These are phyloP conservation scores for Agriotes lineatus DNA, from an alignment of 2,888 invertebrate genomes.

Conservation along the genomic window DNA sequence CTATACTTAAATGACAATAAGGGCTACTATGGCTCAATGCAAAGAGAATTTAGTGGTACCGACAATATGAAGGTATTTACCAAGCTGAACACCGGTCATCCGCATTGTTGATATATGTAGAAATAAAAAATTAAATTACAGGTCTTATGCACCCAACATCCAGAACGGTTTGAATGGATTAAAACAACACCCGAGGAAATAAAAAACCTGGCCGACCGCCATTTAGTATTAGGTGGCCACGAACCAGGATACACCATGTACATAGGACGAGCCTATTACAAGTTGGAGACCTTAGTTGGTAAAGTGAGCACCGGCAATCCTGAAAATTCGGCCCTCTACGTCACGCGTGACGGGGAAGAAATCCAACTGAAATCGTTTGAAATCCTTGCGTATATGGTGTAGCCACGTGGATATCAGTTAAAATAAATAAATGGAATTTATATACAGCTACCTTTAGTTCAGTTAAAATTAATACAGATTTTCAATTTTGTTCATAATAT, in stretches of 20 bases:
- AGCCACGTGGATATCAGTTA: too few species aligned
- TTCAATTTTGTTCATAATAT: too few species aligned
- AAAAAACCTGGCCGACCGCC: too few species aligned
- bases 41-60: neutral
- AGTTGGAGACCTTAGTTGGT: conserved; percentile 11
- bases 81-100: too few species aligned
- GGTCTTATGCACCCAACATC: conserved; percentile 16
- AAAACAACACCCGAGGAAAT: too few species aligned
- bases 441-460: too few species aligned
- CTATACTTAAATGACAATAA: neutral
- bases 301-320: conserved; percentile 9
- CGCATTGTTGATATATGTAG: too few species aligned
- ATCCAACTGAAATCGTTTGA: neutral
- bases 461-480: too few species aligned
- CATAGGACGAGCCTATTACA: conserved; percentile 10
- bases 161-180: conserved; percentile 11
- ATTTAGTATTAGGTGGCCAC: too few species aligned
- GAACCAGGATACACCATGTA: neutral
- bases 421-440: too few species aligned
- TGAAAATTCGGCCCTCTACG: neutral
- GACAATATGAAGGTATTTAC: neutral
- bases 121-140: too few species aligned
- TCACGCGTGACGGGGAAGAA: neutral
- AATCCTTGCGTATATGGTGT: conserved; percentile 7
- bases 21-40: neutral